These are phyloP conservation scores for Typhlichthys subterraneus DNA, from an alignment of 2,797 vertebrate genomes.

Conservation along the genomic window DNA sequence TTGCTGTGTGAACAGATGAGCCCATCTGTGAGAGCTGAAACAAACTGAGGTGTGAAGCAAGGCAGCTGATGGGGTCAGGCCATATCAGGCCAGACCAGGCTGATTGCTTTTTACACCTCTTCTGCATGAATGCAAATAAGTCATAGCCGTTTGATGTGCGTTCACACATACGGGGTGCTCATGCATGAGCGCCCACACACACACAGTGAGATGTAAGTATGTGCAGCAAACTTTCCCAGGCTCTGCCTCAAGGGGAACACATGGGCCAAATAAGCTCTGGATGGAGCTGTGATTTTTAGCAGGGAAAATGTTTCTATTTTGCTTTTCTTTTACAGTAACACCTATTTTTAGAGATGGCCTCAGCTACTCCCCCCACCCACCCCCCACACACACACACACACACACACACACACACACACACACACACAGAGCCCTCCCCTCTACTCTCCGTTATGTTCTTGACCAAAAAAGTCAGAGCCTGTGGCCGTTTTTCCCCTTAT, in stretches of 20 bases:
- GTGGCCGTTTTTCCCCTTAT: conserved; percentile 68
- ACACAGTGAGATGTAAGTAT: conserved; percentile 16
- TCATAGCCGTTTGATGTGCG: no score
- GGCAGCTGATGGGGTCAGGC: no score
- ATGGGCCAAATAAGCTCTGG: conserved; percentile 62
- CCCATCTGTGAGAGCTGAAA: no score
- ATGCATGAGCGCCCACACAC: conserved; percentile 4
- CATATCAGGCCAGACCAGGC: no score
- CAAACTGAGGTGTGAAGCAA: no score
- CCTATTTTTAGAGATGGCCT: conserved; percentile 74
- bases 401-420: neutral
- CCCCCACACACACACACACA: neutral
- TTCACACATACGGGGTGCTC: neutral
- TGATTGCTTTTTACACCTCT: no score
- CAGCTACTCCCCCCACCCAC: conserved; percentile 68
- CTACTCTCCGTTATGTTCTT: conserved; percentile 68
- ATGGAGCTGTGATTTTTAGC: conserved; percentile 70
- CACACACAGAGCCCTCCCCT: conserved; percentile 5
- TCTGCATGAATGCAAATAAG: no score
- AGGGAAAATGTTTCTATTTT: conserved; percentile 61
- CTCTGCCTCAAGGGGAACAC: conserved; percentile 69
- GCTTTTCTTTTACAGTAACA: conserved; percentile 39
- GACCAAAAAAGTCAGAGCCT: conserved; percentile 76
- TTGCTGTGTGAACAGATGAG: no score
- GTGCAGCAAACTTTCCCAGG: conserved; percentile 68